Percentiles rank a stretch among this genome's conserved stretches.
phyloP scores from a whole-genome alignment of 2,113 vertebrate genomes.

The Boulengeromyrus knoepffleri region DNA sequence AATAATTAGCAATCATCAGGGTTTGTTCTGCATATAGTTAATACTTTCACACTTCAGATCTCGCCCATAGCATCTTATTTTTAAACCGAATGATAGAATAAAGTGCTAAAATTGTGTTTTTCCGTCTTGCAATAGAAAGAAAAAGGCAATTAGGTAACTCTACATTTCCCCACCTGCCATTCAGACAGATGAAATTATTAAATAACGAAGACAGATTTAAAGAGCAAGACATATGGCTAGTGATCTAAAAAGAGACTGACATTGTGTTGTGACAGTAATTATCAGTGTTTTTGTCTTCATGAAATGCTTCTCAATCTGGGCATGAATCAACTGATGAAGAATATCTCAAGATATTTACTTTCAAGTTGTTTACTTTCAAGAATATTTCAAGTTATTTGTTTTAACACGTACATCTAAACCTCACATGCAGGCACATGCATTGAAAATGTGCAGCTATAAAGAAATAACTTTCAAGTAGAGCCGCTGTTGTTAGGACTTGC shows the following conservation, averaged over 20 bases:
- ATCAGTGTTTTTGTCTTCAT: neutral
- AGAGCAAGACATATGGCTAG: neutral
- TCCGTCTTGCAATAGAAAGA: neutral
- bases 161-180: neutral
- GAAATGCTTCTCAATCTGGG: neutral
- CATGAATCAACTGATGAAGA: neutral
- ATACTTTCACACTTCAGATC: neutral
- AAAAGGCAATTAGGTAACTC: neutral
- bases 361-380: too few species aligned
- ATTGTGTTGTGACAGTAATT: neutral
- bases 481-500: neutral
- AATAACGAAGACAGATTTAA: neutral
- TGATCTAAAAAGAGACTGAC: neutral
- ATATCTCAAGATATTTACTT: neutral
- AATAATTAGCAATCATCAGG: conserved; percentile 15
- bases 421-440: neutral
- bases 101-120: neutral
- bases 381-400: too few species aligned
- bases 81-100: neutral
- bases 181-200: neutral
- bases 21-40: neutral
- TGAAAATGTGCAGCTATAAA: neutral
- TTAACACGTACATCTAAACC: neutral
- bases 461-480: neutral
- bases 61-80: neutral